Base-by-base conservation (phyloP, 2,113 vertebrate genomes). In the Alligator sinensis region DNA sequence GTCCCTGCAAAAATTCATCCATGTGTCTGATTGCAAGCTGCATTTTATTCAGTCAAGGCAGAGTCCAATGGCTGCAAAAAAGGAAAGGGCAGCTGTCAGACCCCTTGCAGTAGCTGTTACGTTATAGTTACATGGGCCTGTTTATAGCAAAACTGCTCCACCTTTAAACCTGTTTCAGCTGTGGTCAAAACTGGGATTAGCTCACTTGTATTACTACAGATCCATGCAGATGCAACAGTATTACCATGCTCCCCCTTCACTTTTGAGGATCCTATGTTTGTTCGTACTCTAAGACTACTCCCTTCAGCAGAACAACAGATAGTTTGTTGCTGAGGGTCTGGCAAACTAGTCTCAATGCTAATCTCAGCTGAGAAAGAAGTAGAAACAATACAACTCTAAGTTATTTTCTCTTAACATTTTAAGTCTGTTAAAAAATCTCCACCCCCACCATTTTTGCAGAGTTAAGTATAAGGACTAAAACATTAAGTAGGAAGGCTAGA, bases 381-480 rank as follows among this genome's bases (percentile, higher is more conserved):
- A 54, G 60, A 79, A 89, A 66, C 34, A 82, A 11, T 38, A 75
- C 28, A n/a, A 70, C 25, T 77, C 88, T 94, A 83, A 83, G 18
- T 74, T 47, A 57, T 9, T 87, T 81, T 87, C 87, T 3, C 9
- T 86, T 82, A 38, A n/a, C 24, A 55, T 18, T 92, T 74, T 95
- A 90, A 96, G 80, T 38, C 59, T 55, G 64, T 82, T 77, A 64
- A 92, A 34, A 72, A 84, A 70, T 80, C 89, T 91, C 76, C 61
- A 47, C 3, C 78, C 82, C 38, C 66, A 89, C 75, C 63, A 66
- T 89, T 79, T 76, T 81, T 90, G 84, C 80, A 80, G 92, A 95
- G 84, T 84, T 92, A 95, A 74, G 70, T 77, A 9, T 27, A 59
- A 85, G 30, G 91, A 79, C 77, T 62, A 91, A 82, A 91, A 90